These are phyloP conservation scores for Beaufortia kweichowensis DNA, from an alignment of 2,113 vertebrate species.

Conservation along the genomic window DNA sequence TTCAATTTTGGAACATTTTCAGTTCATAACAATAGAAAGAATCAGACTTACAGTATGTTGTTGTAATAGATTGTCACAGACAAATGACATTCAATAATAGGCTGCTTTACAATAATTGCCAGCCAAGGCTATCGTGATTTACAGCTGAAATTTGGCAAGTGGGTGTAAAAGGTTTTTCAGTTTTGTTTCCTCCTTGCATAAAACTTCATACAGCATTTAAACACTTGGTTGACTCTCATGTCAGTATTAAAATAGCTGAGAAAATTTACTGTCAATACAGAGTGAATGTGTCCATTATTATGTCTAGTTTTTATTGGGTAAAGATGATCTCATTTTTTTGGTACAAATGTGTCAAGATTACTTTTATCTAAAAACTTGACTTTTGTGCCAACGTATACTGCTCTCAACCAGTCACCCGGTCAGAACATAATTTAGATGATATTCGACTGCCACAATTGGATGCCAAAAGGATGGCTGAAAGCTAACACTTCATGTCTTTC, in stretches of 20 bases:
- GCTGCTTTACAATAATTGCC: constrained; percentile 11
- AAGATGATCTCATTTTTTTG: too few relatives aligned
- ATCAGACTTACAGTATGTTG: constrained; percentile 41
- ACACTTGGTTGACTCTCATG: constrained; percentile 20
- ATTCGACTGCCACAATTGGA: constrained; percentile 25
- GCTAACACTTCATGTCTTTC: constrained; percentile 45
- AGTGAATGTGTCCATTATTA: not conserved
- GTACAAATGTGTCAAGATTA: too few relatives aligned
- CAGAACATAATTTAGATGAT: constrained; percentile 31
- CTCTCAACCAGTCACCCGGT: too few relatives aligned
- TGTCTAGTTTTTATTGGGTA: too few relatives aligned
- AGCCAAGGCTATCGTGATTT: constrained; percentile 26
- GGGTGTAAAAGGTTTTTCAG: constrained; percentile 13
- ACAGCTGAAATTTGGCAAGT: not conserved
- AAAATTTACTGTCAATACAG: constrained; percentile 23
- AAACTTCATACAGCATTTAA: not conserved
- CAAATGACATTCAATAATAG: constrained; percentile 16
- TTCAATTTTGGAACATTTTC: not conserved
- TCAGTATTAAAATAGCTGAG: constrained; percentile 12
- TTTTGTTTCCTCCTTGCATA: constrained; percentile 33
- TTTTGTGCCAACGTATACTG: too few relatives aligned
- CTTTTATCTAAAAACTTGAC: too few relatives aligned
- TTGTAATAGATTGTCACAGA: constrained; percentile 38
- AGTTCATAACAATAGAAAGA: not conserved
- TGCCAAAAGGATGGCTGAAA: constrained; percentile 31